Conservation (phyloP, 2,888 invertebrate genomes). For the Rhopalosiphum nymphaeae region DNA sequence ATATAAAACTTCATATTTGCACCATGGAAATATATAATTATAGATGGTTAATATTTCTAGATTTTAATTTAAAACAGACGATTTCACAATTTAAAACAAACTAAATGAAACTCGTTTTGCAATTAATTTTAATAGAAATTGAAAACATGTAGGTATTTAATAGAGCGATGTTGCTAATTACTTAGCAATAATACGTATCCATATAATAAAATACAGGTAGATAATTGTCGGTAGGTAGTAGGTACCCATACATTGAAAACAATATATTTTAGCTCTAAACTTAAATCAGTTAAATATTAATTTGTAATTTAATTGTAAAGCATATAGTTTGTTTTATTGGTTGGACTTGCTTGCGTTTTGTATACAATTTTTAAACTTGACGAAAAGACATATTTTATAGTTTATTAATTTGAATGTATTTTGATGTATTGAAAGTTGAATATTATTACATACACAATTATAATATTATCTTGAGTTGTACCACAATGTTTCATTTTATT, state of each 20-base stretch:
- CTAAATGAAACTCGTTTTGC: not conserved
- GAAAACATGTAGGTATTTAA: slow-evolving; percentile 3
- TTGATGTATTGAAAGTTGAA: not conserved
- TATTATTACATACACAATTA: not conserved
- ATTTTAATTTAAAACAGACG: not conserved
- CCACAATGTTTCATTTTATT: not conserved
- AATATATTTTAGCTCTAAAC: not conserved
- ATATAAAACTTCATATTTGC: not conserved
- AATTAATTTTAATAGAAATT: slow-evolving; percentile 7
- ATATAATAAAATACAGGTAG: not conserved
- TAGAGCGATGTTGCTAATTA: not conserved
- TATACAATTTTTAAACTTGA: not conserved
- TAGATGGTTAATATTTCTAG: not conserved
- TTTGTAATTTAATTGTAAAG: not conserved
- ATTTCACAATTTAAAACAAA: not conserved
- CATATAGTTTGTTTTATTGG: not conserved
- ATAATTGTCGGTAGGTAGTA: not conserved
- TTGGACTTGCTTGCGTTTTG: not conserved
- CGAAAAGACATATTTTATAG: not conserved
- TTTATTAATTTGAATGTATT: not conserved
- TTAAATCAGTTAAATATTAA: not conserved
- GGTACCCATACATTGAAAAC: not conserved
- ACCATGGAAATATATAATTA: not conserved
- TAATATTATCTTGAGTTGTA: not conserved
- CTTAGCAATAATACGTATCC: not conserved